Conservation (phyloP, 2,888 invertebrate genomes). For the Spilarctia lutea region DNA sequence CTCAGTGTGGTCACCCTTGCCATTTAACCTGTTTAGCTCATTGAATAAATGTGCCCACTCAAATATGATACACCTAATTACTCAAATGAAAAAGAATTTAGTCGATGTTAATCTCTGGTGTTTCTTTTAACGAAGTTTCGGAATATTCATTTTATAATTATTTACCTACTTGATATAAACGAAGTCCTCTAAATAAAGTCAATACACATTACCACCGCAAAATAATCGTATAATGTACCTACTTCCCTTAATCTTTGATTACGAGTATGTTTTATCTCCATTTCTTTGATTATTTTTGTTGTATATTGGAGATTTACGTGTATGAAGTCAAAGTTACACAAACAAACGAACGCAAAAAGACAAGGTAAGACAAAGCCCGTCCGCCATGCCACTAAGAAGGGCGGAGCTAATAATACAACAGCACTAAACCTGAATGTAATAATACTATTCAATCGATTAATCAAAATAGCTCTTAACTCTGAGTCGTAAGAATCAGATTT, state of each 20-base stretch:
- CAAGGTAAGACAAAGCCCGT: conserved; percentile 67
- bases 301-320: conserved; percentile 23
- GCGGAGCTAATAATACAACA: conserved; percentile 79
- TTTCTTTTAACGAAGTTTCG: background rate
- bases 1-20: background rate
- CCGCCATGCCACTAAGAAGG: conserved; percentile 81
- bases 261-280: background rate
- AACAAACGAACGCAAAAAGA: conserved; percentile 74
- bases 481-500: conserved; percentile 64
- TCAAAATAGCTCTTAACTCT: conserved; percentile 61
- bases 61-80: conserved; percentile 26
- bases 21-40: background rate
- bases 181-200: too few relatives aligned
- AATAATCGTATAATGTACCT: background rate
- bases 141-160: background rate
- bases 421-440: conserved; percentile 48
- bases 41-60: background rate
- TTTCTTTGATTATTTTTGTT: conserved; percentile 12
- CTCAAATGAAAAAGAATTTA: background rate
- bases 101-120: background rate
- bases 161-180: too few relatives aligned
- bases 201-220: background rate
- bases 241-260: background rate
- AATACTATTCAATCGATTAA: conserved; percentile 45
- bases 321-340: conserved; percentile 46